These are phyloP conservation scores for Tetramorium alpestre DNA, from an alignment of 1,140 invertebrate genomes.

Conservation along the genomic window DNA sequence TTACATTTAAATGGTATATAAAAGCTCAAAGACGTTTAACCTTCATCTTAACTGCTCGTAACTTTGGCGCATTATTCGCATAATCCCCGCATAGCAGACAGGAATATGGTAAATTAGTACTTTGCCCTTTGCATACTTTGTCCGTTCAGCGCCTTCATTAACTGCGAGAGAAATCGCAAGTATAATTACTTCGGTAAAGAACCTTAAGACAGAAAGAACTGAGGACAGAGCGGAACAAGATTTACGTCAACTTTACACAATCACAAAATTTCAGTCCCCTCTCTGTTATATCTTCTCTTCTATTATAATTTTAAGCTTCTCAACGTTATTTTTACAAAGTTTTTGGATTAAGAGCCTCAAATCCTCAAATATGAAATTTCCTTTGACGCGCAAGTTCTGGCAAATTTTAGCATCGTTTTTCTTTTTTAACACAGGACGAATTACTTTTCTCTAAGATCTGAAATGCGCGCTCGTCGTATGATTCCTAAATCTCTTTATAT, in stretches of 20 bases:
- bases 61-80: slow-evolving; percentile 60
- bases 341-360: background rate
- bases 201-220: slow-evolving; percentile 17
- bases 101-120: slow-evolving; percentile 55
- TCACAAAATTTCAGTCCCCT: background rate
- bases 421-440: background rate
- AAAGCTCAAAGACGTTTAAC: slow-evolving; percentile 38
- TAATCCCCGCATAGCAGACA: slow-evolving; percentile 44
- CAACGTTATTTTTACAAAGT: background rate
- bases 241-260: slow-evolving; percentile 4
- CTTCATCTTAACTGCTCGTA: slow-evolving; percentile 33
- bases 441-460: background rate
- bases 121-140: slow-evolving; percentile 57
- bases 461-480: background rate
- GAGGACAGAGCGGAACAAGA: slow-evolving; percentile 19
- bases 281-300: background rate
- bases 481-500: background rate
- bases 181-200: slow-evolving; percentile 55
- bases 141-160: slow-evolving; percentile 44
- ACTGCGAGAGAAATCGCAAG: slow-evolving; percentile 43
- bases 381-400: background rate
- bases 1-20: slow-evolving; percentile 30
- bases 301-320: background rate
- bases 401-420: background rate
- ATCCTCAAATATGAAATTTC: background rate